Evolutionary conservation across 2,797 vertebrate species (phyloP).

Genomic region (Hirundo rustica): DNA sequence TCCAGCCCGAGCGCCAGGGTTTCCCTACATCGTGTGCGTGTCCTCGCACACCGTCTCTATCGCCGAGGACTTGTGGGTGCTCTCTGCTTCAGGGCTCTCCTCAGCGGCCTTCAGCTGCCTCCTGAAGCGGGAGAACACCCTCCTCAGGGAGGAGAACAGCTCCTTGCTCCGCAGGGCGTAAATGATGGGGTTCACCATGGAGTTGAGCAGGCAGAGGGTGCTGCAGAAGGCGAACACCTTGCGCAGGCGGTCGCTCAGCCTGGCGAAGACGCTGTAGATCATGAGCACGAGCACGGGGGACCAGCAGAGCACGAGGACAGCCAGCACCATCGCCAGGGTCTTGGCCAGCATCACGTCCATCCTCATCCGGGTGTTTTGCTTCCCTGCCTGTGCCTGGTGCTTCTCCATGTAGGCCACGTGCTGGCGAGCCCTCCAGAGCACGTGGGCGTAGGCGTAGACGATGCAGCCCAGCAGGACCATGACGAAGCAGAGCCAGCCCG

Average conservation of each 20-base stretch:
- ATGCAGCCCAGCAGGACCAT: constrained; percentile 83
- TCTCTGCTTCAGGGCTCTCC: constrained; percentile 57
- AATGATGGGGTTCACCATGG: constrained; percentile 88
- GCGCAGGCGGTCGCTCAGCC: constrained; percentile 70
- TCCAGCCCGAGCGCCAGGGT: fast-evolving
- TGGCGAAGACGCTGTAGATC: constrained; percentile 77
- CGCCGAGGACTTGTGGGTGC: background rate
- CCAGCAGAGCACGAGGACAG: constrained; percentile 87
- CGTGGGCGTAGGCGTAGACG: constrained; percentile 80
- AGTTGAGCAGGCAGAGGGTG: constrained; percentile 91
- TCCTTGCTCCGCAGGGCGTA: constrained; percentile 88
- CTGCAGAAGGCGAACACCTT: constrained; percentile 90
- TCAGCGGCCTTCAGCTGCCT: background rate
- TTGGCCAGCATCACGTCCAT: constrained; percentile 90
- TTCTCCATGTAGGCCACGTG: constrained; percentile 83
- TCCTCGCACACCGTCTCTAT: background rate
- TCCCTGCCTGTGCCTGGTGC: constrained; percentile 35
- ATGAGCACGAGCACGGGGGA: constrained; percentile 86
- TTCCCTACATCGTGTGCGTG: fast-evolving
- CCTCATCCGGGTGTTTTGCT: constrained; percentile 79
- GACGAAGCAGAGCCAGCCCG: constrained; percentile 81
- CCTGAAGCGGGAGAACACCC: constrained; percentile 18
- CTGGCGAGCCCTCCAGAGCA: constrained; percentile 87
- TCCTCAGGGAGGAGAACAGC: constrained; percentile 76
- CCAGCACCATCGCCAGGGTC: constrained; percentile 86